Conservation (phyloP, 2,888 invertebrate genomes). For the Drosophila prolongata region DNA sequence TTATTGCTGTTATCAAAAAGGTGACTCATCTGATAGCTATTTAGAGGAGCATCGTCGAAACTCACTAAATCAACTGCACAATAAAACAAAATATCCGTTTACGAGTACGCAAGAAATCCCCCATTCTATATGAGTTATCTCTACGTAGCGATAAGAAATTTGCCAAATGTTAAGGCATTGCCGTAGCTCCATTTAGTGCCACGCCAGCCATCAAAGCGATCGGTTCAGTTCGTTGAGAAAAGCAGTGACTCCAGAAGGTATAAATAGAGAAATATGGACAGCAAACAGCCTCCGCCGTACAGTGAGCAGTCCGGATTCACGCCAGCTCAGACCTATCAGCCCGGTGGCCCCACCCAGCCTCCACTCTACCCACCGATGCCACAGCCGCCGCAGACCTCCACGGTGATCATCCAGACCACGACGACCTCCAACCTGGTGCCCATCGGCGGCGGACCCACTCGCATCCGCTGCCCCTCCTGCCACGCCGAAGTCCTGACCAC, state of each 20-base stretch:
- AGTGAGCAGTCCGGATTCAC: constrained; percentile 68
- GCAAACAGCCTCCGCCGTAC: constrained; percentile 81
- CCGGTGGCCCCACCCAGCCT: constrained; percentile 71
- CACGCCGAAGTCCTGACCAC: constrained; percentile 84
- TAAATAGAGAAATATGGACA: constrained; percentile 47
- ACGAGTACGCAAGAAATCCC: constrained; percentile 27
- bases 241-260: background rate
- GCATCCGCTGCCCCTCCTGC: constrained; percentile 85
- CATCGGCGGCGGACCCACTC: constrained; percentile 70
- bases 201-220: constrained; percentile 34
- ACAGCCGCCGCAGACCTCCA: constrained; percentile 59
- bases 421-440: constrained; percentile 67
- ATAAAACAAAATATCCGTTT: constrained; percentile 19
- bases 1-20: background rate
- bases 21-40: constrained; percentile 29
- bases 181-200: constrained; percentile 45
- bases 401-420: constrained; percentile 79
- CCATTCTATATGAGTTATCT: constrained; percentile 3
- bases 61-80: constrained; percentile 32
- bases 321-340: constrained; percentile 81
- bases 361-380: constrained; percentile 62
- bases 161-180: constrained; percentile 12
- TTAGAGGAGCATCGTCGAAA: background rate
- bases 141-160: constrained; percentile 34
- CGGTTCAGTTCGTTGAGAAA: constrained; percentile 38